Base-by-base conservation (phyloP, 2,113 vertebrate species). In the Syngnathus scovelli region DNA sequence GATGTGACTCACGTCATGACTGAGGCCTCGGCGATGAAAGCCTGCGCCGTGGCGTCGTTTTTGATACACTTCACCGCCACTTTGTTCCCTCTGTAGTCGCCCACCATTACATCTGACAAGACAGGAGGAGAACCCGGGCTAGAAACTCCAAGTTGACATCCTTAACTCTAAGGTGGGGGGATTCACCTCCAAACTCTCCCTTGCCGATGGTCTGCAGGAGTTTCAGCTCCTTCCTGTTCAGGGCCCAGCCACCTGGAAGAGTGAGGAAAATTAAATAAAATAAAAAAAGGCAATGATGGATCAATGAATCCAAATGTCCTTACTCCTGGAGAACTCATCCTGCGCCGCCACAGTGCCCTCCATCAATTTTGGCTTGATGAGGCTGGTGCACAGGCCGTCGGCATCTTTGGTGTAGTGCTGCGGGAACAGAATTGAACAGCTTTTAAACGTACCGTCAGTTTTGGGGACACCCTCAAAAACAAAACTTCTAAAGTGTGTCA, bases 11-110 rank as follows among this genome's bases (percentile, higher is more conserved):
- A 98, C 97, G 96, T 98, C 97, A 99, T 99, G 69, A 99, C 96
- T 0, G 96, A 96, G 1, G 96, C 96, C 84, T 99, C 97, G 0
- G 97, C 95, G 75, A 99, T 88, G 79, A 99, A 99, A 72, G 96
- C 97, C 86, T 99, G 97, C 0, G 96, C 96, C 0, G 97, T 99
- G 75, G 96, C 96, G 0, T 98, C 97, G 0, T 98, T 94, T 86
- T 98, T 98, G 90, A 99, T 98, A 85, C 96, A 98, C 87, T 99
- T 98, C 78, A 98, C 96, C 0, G 96, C 96, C 0, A 99, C 97
- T 79, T 94, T 98, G 90, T 93, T 95, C 61, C 94, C 96, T 71
- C 93, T 92, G 90, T 99, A 96, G 80, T 98, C 96, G 0, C 95
- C 97, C 2, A 98, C 82, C 86, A 88, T 89, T 68, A 86, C 88